Evolutionary conservation across 2,888 invertebrate genomes (phyloP), one percentile per base, ranked within the genome.

Genomic region (Drosophila meridionalis): DNA sequence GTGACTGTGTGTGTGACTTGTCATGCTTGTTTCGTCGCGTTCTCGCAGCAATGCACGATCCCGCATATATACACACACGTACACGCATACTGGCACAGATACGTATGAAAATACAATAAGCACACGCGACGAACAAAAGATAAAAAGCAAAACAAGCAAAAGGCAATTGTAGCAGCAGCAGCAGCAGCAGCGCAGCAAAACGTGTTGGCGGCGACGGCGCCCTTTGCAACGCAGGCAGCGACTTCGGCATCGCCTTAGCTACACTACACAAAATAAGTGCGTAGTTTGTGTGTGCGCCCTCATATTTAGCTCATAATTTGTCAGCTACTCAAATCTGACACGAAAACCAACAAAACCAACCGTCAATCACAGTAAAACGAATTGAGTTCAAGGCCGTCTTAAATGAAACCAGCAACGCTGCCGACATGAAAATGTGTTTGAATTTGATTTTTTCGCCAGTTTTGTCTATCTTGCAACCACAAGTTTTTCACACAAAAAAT

Each of bases 361-460:
- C 66, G 68, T 52, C 61, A 74, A 77, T 67, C 72, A 60, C 65
- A 67, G 67, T 69, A 69, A 77, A 82, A 45, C 56, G 68, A 80
- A 86, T 85, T 84, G 79, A 89, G 91, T 90, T 91, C 91, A 91
- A 91, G 91, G 91, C 80, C 92, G 77, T 76, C 69, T 68, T 70
- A 89, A 87, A 80, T 84, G 75, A 82, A 81, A 83, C 87, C 83
- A 84, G 47, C 83, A 67, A 60, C 60, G 32, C 70, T 34, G 69
- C 59, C 60, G 63, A 65, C 38, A 69, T 77, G 68, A 82, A 85
- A 88, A 82, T 85, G 70, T 76, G 62, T 60, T 71, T 69, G 59
- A 69, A 60, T 80, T 69, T 68, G 11, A 28, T 66, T 63, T 53
- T 56, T 48, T 57, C 34, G 45, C 63, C 45, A 45, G 65, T 48